These are phyloP conservation scores for Apocheima hispidaria DNA, from an alignment of 2,888 invertebrate species.

Conservation along the genomic window DNA sequence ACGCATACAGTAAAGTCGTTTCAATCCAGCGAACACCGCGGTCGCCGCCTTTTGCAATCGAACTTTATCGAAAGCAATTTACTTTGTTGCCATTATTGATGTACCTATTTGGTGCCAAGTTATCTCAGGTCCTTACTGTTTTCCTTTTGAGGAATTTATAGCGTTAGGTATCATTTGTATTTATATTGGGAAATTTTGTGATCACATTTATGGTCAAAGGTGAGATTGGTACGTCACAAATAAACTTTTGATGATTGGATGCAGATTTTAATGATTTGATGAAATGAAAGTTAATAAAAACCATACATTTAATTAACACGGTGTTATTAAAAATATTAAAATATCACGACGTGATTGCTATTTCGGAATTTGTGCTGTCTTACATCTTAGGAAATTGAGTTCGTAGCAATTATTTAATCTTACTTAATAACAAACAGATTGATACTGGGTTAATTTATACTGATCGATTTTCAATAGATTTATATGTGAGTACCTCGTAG, in stretches of 20 bases:
- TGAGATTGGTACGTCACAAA: slow-evolving; percentile 1
- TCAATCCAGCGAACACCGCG: slow-evolving; percentile 58
- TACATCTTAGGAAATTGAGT: slow-evolving; percentile 12
- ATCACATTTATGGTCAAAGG: slow-evolving; percentile 15
- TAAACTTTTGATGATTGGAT: neutral
- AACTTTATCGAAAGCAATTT: slow-evolving; percentile 22
- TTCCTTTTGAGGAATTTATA: slow-evolving; percentile 34
- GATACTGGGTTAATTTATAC: neutral
- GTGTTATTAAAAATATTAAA: slow-evolving; percentile 10
- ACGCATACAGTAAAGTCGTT: slow-evolving; percentile 61
- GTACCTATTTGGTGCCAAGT: neutral
- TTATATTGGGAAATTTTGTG: slow-evolving; percentile 29
- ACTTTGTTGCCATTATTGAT: slow-evolving; percentile 24
- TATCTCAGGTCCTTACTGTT: slow-evolving; percentile 16
- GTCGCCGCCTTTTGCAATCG: slow-evolving; percentile 38
- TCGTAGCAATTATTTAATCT: slow-evolving; percentile 15
- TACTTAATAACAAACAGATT: neutral
- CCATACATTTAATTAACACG: slow-evolving; percentile 22
- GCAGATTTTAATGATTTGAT: neutral
- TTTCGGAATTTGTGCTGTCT: slow-evolving; percentile 15
- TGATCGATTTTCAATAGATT: neutral
- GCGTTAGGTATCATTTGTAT: slow-evolving; percentile 18
- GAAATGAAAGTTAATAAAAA: slow-evolving; percentile 17
- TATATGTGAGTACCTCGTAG: neutral
- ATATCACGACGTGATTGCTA: slow-evolving; percentile 19